Evolutionary conservation across 2,113 vertebrate genomes (phyloP), one percentile per base, ranked within the genome.

Genomic region (Panthera leo): DNA sequence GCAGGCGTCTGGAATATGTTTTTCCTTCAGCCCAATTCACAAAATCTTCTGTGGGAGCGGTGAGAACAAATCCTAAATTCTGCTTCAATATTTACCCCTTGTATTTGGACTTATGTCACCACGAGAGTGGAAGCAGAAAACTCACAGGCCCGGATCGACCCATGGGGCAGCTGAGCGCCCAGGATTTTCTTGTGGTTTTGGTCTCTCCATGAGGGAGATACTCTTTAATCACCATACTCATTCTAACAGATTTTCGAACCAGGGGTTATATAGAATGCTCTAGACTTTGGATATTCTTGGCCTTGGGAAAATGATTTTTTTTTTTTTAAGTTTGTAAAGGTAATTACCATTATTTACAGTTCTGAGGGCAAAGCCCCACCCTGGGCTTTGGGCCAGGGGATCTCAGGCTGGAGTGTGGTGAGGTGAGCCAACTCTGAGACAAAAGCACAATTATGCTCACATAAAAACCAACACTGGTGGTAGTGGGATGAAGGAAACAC

Each of bases 271-370:
- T 19, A 42, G 42, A 79, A 93, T 5, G 63, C 78, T 95, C 34
- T 97, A 97, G 96, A 96, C 95, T 97, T 96, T 86, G 89, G 95
- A 97, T 96, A 97, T 91, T 96, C 91, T 97, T 96, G 96, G 96
- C 97, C 97, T 97, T 98, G 97, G 89, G 71, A 9, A 55, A 68
- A 80, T 67, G 67, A 34, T 45, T 45, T 45, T 34, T 36, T 85
- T 65, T 91, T 95, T 78, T 85, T 67, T 19, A 92, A 96, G 96
- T 98, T 97, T 97, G 95, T 96, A 97, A 97, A 97, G 97, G 97
- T 96, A 98, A 98, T 98, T 98, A 95, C 97, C 97, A 98, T 98
- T 98, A 98, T 98, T 98, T 98, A 98, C 97, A 98, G 97, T 98
- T 82, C 98, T 61, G 88, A 96, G 97, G 97, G 97, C 96, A 97